Evolutionary conservation across 2,888 invertebrate genomes (phyloP).

Genomic region (Thymelicus acteon): DNA sequence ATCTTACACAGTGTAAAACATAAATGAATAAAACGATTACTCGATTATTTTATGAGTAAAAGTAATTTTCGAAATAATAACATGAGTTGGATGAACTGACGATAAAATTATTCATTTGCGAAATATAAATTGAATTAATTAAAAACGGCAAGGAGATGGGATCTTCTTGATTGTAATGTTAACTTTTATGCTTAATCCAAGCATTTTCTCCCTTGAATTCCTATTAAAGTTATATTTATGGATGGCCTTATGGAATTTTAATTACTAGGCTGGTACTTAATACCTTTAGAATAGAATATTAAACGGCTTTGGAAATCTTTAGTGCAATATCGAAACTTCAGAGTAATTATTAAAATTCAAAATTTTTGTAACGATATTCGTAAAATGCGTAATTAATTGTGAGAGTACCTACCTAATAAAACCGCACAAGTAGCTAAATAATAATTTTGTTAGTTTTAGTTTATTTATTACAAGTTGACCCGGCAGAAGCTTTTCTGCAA

Average conservation of each 20-base stretch:
- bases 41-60: neutral
- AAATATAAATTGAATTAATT: constrained; percentile 3
- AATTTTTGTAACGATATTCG: no score
- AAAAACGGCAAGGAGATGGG: neutral
- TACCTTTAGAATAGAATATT: no score
- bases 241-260: neutral
- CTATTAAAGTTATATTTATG: neutral
- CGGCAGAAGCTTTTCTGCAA: no score
- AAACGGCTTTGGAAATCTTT: no score
- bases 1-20: neutral
- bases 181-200: neutral
- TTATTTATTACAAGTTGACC: no score
- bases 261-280: neutral
- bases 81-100: neutral
- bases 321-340: no score
- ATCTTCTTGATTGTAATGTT: constrained; percentile 5
- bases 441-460: no score
- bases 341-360: no score
- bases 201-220: neutral
- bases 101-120: neutral
- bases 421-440: no score
- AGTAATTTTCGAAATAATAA: neutral
- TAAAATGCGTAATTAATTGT: no score
- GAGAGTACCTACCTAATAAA: no score
- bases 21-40: no score